A percentile compares a stretch with the other conserved stretches of the same genome.
These are phyloP conservation scores for Glyphotaelius pellucidus DNA, from an alignment of 2,888 invertebrate genomes.

Conservation along the genomic window DNA sequence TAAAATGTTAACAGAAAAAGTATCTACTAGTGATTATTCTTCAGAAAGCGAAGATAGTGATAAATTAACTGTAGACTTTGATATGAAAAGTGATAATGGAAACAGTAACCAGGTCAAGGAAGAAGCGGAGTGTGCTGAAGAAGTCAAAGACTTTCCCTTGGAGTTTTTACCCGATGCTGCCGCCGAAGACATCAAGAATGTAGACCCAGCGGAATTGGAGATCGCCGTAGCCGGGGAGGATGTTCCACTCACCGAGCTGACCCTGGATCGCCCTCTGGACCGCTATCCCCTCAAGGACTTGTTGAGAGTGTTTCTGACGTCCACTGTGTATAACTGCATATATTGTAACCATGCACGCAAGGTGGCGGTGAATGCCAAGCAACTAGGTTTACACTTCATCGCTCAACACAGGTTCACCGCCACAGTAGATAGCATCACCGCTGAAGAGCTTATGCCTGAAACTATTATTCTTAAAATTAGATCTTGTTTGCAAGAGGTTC, in stretches of 20 bases:
- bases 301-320: slow-evolving; percentile 84
- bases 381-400: slow-evolving; percentile 87
- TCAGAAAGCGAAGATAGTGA: slow-evolving; percentile 80
- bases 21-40: slow-evolving; percentile 77
- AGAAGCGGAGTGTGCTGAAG: slow-evolving; percentile 58
- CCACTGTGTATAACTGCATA: slow-evolving; percentile 84
- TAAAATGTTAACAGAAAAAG: slow-evolving; percentile 78
- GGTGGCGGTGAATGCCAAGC: slow-evolving; percentile 90
- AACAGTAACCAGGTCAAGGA: slow-evolving; percentile 28
- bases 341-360: slow-evolving; percentile 92
- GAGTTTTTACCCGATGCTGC: slow-evolving; percentile 42
- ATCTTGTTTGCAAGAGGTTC: slow-evolving; percentile 79
- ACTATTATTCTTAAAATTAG: slow-evolving; percentile 84
- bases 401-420: slow-evolving; percentile 89
- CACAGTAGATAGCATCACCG: slow-evolving; percentile 86
- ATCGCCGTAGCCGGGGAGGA: slow-evolving; percentile 80
- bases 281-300: slow-evolving; percentile 85
- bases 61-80: slow-evolving; percentile 78
- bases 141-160: slow-evolving; percentile 68
- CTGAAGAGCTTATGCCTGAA: slow-evolving; percentile 84
- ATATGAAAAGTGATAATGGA: slow-evolving; percentile 67
- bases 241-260: slow-evolving; percentile 82
- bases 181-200: slow-evolving; percentile 43
- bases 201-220: slow-evolving; percentile 70
- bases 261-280: slow-evolving; percentile 85